Base-by-base conservation (phyloP, 2,113 vertebrate species). In the Alces alces region DNA sequence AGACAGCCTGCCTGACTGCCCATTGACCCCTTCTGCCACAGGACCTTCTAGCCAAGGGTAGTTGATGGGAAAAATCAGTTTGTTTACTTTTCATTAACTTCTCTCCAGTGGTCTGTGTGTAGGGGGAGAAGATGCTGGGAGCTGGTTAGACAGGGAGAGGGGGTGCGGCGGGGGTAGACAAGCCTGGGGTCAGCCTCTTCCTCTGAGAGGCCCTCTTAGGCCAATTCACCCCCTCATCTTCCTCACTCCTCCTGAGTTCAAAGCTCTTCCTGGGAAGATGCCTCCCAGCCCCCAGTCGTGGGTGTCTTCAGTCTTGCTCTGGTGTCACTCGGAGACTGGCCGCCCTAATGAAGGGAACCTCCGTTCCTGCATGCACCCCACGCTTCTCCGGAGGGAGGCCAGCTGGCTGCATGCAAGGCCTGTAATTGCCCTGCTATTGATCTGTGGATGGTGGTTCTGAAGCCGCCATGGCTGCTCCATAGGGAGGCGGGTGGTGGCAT, bases 391-490 rank as follows among this genome's bases (percentile, higher is more conserved):
- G 86, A 86, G 86, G 2, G 16, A 93, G 84, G 89, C 45, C 70
- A 11, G 91, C 95, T 54, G 55, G 83, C 54, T 58, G 80, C 30
- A 1, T 5, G 82, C 86, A 27, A 88, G 96, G 83, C 47, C 87
- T 36, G 43, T 98, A 97, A 98, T 86, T 61, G 95, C 93, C 97
- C 61, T 8, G 95, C 0, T 88, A 98, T 98, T 89, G 98, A 98
- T 96, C 98, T 25, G 4, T 15, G 61, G 96, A 50, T 2, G 86
- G 92, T 45, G 89, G 94, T 94, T 98, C 84, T 83, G 94, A 96
- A 96, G 97, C 93, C 96, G 96, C 97, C 97, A 80, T 88, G 13
- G 39, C 55, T 80, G 76, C 21, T 43, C 47, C 0, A 2, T 0
- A 11, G 98, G 95, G 25, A 60, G 70, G 70, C 7, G 2, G 28